Conservation (phyloP, 2,797 vertebrate species). For the Ammospiza maritima region DNA sequence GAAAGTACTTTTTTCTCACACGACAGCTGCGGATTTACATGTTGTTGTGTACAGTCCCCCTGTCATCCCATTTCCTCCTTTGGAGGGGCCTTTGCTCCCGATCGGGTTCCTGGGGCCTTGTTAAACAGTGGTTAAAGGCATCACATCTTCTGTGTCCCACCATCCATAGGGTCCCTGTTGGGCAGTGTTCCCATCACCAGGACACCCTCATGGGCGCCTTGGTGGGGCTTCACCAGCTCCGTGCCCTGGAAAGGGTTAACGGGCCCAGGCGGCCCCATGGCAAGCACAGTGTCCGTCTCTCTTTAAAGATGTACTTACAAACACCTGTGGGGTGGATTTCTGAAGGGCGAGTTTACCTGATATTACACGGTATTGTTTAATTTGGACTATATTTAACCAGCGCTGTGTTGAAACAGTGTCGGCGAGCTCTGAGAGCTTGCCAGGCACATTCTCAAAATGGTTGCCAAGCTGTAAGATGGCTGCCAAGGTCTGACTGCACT, state of each 20-base stretch:
- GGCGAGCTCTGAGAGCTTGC: slow-evolving; percentile 85
- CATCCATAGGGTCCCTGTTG: neutral
- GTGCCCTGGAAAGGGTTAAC: slow-evolving; percentile 63
- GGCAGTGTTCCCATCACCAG: neutral
- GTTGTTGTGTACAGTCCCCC: neutral
- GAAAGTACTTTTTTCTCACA: slow-evolving; percentile 3
- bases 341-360: slow-evolving; percentile 73
- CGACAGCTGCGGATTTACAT: slow-evolving; percentile 8
- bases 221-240: neutral
- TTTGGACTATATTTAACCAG: slow-evolving; percentile 78
- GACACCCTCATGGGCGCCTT: neutral
- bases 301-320: slow-evolving; percentile 51
- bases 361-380: slow-evolving; percentile 71
- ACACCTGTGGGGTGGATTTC: slow-evolving; percentile 20
- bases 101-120: slow-evolving; percentile 6
- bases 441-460: slow-evolving; percentile 93
- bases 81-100: neutral
- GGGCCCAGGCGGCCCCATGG: neutral
- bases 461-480: slow-evolving; percentile 98
- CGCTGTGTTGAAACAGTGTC: slow-evolving; percentile 83
- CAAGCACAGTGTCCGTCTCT: slow-evolving; percentile 17
- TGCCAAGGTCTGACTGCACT: slow-evolving; percentile 85
- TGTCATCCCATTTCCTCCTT: slow-evolving; percentile 39
- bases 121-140: neutral
- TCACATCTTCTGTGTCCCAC: neutral